Base-by-base conservation (phyloP, 2,888 invertebrate genomes). In the Eretmocerus hayati region DNA sequence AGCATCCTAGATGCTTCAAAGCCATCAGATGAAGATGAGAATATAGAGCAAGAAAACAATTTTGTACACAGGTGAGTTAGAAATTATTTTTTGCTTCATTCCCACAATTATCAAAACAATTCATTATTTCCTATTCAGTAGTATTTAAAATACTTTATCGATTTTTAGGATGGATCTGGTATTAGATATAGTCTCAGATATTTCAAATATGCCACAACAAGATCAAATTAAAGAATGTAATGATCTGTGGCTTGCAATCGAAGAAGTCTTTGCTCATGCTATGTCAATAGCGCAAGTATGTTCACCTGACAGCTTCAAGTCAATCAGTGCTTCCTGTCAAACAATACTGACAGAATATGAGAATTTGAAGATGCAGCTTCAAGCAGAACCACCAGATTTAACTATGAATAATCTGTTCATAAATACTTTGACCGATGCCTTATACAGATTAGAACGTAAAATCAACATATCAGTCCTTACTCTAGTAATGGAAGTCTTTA, bases 381-480 rank as follows among this genome's bases (percentile, higher is more conserved):
- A 55, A 3, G 57, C 61, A 4, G 62, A 66, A 35, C 62, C 60
- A 3, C 63, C 74, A 2, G 78, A 79, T 57, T 65, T 72, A 9
- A 70, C 75, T 11, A 74, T 79, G 58, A 75, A 76, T 6, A 80
- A 77, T 63, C 73, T 83, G 3, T 74, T 79, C 26, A 75, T 78
- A 50, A 79, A 81, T 61, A 77, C 78, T 1, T 66, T 81, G 41
- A 80, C 75, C 58, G 80, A 82, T 61, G 77, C 80, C 13, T 65
- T 85, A 2, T 81, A 82, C 63, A 73, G 75, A 9, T 63, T 84
- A 40, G 85, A 85, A 64, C 78, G 79, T 3, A 81, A 79, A 62
- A 80, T 84, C 6, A 84, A 84, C 58, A 76, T 78, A 11, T 80
- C 83, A 2, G 73, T 84, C 44, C 64, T 85, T 19, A 76, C 77